Evolutionary conservation across 2,888 invertebrate species (phyloP).

Genomic region (Euplagia quadripunctaria): DNA sequence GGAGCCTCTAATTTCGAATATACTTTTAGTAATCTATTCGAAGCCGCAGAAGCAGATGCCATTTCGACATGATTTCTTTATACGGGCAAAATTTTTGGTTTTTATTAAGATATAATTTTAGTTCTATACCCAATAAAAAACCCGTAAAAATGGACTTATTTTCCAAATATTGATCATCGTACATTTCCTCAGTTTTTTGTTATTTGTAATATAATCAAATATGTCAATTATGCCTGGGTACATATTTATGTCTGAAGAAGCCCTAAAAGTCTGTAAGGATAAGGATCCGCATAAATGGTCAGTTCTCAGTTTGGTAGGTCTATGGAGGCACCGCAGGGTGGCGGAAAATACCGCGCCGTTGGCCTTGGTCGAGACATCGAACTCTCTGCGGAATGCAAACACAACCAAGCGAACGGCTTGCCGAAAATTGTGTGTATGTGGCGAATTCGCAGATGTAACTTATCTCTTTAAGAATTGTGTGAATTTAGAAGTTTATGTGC

Average conservation of each 20-base stretch:
- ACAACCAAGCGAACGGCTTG: conserved; percentile 67
- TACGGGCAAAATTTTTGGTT: background rate
- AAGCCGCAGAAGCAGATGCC: background rate
- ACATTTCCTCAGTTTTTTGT: background rate
- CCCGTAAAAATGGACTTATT: background rate
- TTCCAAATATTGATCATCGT: background rate
- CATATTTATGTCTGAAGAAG: background rate
- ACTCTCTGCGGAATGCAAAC: conserved; percentile 82
- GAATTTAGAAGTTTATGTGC: conserved; percentile 11
- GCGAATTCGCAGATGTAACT: conserved; percentile 47
- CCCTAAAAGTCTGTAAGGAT: conserved; percentile 32
- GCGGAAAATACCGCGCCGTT: conserved; percentile 53
- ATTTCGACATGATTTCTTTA: background rate
- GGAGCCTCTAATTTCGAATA: conserved; percentile 20
- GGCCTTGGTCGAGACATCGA: conserved; percentile 82
- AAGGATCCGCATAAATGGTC: conserved; percentile 46
- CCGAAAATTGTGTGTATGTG: conserved; percentile 68
- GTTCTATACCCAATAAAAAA: background rate
- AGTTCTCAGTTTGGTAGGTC: conserved; percentile 50
- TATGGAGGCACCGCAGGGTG: conserved; percentile 70
- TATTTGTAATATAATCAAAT: background rate
- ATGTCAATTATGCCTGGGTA: background rate
- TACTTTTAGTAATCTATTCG: conserved; percentile 1
- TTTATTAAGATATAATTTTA: background rate
- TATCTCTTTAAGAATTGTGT: conserved; percentile 14